phyloP scores from a whole-genome alignment of 2,888 invertebrate species.

The Nomada hirtipes region DNA sequence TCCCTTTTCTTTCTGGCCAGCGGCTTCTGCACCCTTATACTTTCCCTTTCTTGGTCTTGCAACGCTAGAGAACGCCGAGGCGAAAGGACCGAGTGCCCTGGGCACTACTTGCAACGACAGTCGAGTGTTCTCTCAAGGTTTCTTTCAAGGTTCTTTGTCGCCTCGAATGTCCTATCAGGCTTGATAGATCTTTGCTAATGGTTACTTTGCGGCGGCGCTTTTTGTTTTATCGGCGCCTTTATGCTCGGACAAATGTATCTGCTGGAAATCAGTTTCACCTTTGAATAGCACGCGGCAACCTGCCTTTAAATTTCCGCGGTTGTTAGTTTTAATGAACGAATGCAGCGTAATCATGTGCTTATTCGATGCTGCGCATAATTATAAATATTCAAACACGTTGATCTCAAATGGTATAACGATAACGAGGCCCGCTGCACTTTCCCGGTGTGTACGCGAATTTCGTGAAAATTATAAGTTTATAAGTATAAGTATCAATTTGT shows the following conservation, averaged over 20 bases:
- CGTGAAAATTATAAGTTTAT: too few relatives aligned
- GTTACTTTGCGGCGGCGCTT: conserved; percentile 68
- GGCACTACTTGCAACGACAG: conserved; percentile 65
- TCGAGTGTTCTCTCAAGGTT: conserved; percentile 70
- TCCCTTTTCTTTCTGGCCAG: conserved; percentile 58
- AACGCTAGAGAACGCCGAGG: conserved; percentile 50
- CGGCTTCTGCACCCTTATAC: conserved; percentile 57
- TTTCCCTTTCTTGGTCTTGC: conserved; percentile 56
- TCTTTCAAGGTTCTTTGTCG: conserved; percentile 72
- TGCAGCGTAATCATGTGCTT: too few relatives aligned
- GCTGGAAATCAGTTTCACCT: conserved; percentile 5
- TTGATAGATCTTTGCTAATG: conserved; percentile 76
- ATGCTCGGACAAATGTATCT: background rate
- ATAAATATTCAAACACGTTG: too few relatives aligned
- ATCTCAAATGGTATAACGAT: too few relatives aligned
- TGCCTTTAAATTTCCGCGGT: too few relatives aligned
- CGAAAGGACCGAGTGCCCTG: conserved; percentile 63
- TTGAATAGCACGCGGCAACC: background rate
- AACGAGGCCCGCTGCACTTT: too few relatives aligned
- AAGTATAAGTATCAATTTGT: too few relatives aligned
- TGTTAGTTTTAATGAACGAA: background rate
- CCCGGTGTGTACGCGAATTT: too few relatives aligned
- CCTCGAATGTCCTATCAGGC: conserved; percentile 70
- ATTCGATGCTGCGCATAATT: too few relatives aligned
- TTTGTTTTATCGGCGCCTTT: conserved; percentile 17